These are phyloP conservation scores for Brachionus paranguensis DNA, from an alignment of 1,140 invertebrate species.

Conservation along the genomic window DNA sequence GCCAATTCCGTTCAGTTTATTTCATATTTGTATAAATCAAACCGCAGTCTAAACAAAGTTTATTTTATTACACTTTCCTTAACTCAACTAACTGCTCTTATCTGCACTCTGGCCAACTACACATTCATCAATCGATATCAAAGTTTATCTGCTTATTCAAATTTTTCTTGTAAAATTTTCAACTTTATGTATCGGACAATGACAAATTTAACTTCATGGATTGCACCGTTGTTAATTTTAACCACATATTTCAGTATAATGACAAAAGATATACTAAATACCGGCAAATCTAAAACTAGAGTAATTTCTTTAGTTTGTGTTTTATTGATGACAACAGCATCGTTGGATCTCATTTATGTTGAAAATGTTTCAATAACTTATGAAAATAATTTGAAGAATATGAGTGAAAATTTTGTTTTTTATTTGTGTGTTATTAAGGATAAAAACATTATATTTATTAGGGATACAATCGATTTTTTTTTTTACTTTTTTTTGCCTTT, in stretches of 20 bases:
- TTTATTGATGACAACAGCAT: neutral
- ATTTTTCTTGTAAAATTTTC: constrained; percentile 6
- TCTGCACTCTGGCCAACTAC: constrained; percentile 16
- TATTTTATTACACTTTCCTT: constrained; percentile 4
- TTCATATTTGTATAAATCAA: neutral
- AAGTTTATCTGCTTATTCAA: neutral
- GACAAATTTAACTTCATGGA: constrained; percentile 32
- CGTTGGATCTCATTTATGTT: neutral
- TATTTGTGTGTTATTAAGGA: neutral
- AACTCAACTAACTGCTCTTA: neutral
- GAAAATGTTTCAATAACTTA: neutral
- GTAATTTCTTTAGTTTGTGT: neutral
- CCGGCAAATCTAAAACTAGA: neutral
- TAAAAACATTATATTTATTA: neutral
- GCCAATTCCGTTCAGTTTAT: neutral
- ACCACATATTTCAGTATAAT: constrained; percentile 20
- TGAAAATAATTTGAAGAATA: neutral
- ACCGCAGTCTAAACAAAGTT: neutral
- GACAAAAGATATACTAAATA: neutral
- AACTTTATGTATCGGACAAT: neutral
- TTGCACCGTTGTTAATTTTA: constrained; percentile 25
- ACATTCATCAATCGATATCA: neutral
- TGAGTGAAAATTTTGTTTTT: neutral
- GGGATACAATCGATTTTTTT: neutral
- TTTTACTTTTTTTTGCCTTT: constrained; percentile 3